Conservation (phyloP, 2,888 invertebrate species). For the Deroplatys truncata region DNA sequence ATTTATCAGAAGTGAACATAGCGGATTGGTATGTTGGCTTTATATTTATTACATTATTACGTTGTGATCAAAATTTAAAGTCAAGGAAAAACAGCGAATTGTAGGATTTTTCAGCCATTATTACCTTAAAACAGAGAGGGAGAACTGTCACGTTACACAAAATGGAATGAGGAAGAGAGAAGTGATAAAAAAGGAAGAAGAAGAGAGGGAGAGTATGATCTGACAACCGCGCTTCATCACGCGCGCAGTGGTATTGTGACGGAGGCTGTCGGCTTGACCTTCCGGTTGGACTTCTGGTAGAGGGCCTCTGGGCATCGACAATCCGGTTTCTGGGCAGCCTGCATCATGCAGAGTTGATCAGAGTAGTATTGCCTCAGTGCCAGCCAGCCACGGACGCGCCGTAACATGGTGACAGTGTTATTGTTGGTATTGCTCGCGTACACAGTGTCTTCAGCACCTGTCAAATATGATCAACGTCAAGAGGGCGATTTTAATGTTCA, state of each 20-base stretch:
- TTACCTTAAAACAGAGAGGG: too few species aligned
- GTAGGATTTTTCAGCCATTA: too few species aligned
- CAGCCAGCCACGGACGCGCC: background rate
- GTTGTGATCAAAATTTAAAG: too few species aligned
- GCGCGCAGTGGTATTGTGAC: background rate
- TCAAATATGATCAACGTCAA: conserved; percentile 66
- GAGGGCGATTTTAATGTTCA: conserved; percentile 71
- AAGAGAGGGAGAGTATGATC: background rate
- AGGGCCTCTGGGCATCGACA: background rate
- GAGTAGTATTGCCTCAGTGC: background rate
- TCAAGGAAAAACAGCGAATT: too few species aligned
- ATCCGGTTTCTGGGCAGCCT: background rate
- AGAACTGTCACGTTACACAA: background rate
- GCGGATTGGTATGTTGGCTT: too few species aligned
- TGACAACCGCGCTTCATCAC: background rate
- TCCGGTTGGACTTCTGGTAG: background rate
- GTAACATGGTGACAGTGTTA: background rate
- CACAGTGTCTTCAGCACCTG: conserved; percentile 34
- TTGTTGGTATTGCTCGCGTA: background rate
- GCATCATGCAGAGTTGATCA: background rate
- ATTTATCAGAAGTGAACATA: too few species aligned
- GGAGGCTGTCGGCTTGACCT: background rate
- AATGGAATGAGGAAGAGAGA: background rate
- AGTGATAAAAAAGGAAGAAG: background rate
- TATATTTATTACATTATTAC: too few species aligned